Base-by-base conservation (phyloP, 1,140 invertebrate species). In the Paraescarpia echinospica region DNA sequence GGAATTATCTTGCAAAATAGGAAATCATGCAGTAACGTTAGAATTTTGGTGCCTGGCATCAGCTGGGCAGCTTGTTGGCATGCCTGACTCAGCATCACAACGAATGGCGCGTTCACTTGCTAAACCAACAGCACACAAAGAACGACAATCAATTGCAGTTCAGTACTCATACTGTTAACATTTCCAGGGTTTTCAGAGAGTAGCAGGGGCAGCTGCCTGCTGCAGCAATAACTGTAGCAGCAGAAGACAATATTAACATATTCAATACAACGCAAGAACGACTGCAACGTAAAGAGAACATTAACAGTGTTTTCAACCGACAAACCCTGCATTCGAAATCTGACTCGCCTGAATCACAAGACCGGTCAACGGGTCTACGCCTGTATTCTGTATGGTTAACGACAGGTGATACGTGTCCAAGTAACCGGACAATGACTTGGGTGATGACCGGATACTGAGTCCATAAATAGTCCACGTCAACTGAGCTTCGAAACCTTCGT, bases 381-480 rank as follows among this genome's bases (percentile, higher is more conserved):
- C 94, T 33, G 90, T 93, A 59, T 94, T 94, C 22, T 88, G 48
- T 8, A 94, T 89, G 31, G n/a, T 92, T n/a, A 93, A 91, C 9
- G 77, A 94, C 34, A 77, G 35, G 59, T 77, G 59, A 77, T 77
- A 27, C 92, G n/a, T 51, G 33, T 93, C 94, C 33, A 91, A 14
- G 48, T 93, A 92, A 89, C 91, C 92, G 89, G 77, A 33, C 31
- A 93, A 34, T n/a, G 93, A 91, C 33, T 92, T 34, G 0, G 34
- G 89, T 9, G 92, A 91, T 41, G 93, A 91, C 2, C 89, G 77
- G 89, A 93, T 93, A 4, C 41, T 92, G 91, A 94, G 93, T 34
- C 94, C 94, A 18, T 93, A 51, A 0, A 94, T 93, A 12, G 88
- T 92, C 94, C 94, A 94, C 0, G 35, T 89, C n/a, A 92, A 41